A percentile compares a stretch with the other conserved stretches of the same genome.
Conservation (phyloP, 2,888 invertebrate genomes). For the Orthosia cruda region DNA sequence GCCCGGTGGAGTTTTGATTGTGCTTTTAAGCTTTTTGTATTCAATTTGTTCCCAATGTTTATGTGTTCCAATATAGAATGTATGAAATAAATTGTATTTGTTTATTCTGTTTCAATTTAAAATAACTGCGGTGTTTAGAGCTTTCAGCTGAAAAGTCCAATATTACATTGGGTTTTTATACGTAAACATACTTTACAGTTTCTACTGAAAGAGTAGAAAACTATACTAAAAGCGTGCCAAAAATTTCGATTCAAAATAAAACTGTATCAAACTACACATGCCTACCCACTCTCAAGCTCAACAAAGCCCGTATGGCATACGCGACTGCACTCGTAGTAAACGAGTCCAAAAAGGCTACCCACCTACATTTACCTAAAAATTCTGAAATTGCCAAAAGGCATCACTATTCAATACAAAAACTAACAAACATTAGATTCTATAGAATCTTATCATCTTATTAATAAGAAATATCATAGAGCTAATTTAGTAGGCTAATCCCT, state of each 20-base stretch:
- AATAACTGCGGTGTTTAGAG: conserved; percentile 48
- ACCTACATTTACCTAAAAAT: conserved; percentile 4
- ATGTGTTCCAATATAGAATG: conserved; percentile 65
- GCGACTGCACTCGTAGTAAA: conserved; percentile 30
- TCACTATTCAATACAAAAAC: neutral
- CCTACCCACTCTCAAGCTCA: neutral
- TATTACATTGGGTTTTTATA: conserved; percentile 5
- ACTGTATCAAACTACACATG: conserved; percentile 8
- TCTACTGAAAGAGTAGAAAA: neutral
- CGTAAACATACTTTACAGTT: neutral
- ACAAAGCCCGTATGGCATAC: conserved; percentile 46
- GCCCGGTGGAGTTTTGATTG: conserved; percentile 75
- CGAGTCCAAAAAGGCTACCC: conserved; percentile 6
- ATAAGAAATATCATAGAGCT: neutral
- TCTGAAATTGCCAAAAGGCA: neutral
- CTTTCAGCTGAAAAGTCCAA: conserved; percentile 12
- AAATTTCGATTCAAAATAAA: conserved; percentile 18
- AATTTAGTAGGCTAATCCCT: neutral
- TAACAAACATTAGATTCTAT: neutral
- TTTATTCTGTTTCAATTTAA: conserved; percentile 57
- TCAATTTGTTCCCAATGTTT: conserved; percentile 69
- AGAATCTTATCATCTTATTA: neutral
- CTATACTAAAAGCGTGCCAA: neutral
- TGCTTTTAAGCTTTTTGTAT: conserved; percentile 76
- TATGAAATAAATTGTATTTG: conserved; percentile 62